These are phyloP conservation scores for Dermolepida albohirtum DNA, from an alignment of 2,888 invertebrate species.

Conservation along the genomic window DNA sequence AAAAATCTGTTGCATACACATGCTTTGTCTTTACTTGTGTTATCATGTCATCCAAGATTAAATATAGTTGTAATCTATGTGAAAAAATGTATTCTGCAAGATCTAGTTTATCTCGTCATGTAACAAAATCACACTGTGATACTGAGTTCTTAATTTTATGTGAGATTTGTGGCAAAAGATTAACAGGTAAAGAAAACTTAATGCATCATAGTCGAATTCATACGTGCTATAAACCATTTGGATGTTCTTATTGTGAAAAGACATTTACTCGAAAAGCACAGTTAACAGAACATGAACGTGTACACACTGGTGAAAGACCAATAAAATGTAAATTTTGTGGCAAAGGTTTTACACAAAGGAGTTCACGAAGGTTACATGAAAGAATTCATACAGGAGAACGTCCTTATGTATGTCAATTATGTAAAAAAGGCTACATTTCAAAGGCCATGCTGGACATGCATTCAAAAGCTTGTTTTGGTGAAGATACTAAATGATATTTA, in stretches of 20 bases:
- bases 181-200: constrained; percentile 68
- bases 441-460: constrained; percentile 74
- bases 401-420: constrained; percentile 71
- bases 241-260: constrained; percentile 61
- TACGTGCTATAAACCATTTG: constrained; percentile 61
- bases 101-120: too few relatives aligned
- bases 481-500: too few relatives aligned
- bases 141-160: constrained; percentile 63
- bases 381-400: constrained; percentile 73
- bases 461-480: constrained; percentile 66
- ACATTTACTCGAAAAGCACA: constrained; percentile 62
- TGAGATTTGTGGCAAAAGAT: constrained; percentile 71
- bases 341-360: constrained; percentile 73
- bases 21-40: too few relatives aligned
- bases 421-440: constrained; percentile 73
- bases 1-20: too few relatives aligned
- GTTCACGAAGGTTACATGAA: constrained; percentile 74
- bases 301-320: constrained; percentile 62
- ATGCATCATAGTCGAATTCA: constrained; percentile 63
- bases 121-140: too few relatives aligned
- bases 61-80: too few relatives aligned
- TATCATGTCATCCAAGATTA: too few relatives aligned
- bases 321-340: constrained; percentile 70
- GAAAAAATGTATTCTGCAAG: too few relatives aligned
- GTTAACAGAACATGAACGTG: constrained; percentile 60